Conservation (phyloP, 2,888 invertebrate genomes). For the Chrysina gloriosa region DNA sequence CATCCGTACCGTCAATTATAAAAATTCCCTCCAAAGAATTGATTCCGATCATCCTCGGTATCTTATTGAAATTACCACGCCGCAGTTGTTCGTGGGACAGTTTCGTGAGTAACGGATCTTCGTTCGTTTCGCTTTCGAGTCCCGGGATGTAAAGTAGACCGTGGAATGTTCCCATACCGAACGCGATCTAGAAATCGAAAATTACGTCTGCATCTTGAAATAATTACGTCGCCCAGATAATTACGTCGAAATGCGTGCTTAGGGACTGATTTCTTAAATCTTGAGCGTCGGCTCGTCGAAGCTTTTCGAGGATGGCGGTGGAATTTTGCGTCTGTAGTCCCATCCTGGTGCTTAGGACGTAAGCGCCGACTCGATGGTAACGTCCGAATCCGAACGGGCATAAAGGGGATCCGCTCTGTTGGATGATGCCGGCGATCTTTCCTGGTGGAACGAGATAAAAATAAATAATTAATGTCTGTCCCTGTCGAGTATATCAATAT, state of each 20-base stretch:
- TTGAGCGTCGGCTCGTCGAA: slow-evolving; percentile 24
- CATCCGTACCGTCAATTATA: slow-evolving; percentile 15
- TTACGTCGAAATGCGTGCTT: slow-evolving; percentile 22
- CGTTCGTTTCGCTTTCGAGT: slow-evolving; percentile 13
- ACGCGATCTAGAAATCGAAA: slow-evolving; percentile 20
- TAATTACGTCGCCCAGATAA: not conserved
- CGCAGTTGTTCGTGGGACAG: slow-evolving; percentile 26
- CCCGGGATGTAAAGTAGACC: slow-evolving; percentile 34
- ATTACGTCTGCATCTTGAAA: not conserved
- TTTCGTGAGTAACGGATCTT: slow-evolving; percentile 17
- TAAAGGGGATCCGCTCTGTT: slow-evolving; percentile 33
- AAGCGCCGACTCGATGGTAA: slow-evolving; percentile 30
- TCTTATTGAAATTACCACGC: slow-evolving; percentile 24
- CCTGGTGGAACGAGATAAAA: too few relatives aligned
- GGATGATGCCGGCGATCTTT: slow-evolving; percentile 39
- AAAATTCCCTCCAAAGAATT: slow-evolving; percentile 30
- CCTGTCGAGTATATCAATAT: too few relatives aligned
- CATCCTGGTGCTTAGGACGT: slow-evolving; percentile 18
- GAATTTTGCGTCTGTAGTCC: slow-evolving; percentile 34
- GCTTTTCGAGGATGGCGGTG: slow-evolving; percentile 8
- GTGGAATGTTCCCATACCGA: slow-evolving; percentile 34
- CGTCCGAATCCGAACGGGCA: slow-evolving; percentile 28
- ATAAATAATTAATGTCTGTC: too few relatives aligned
- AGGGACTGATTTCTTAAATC: slow-evolving; percentile 34
- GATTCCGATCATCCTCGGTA: slow-evolving; percentile 35